These are phyloP conservation scores for Sinohyriopsis cumingii DNA, from an alignment of 2,888 invertebrate genomes.

Conservation along the genomic window DNA sequence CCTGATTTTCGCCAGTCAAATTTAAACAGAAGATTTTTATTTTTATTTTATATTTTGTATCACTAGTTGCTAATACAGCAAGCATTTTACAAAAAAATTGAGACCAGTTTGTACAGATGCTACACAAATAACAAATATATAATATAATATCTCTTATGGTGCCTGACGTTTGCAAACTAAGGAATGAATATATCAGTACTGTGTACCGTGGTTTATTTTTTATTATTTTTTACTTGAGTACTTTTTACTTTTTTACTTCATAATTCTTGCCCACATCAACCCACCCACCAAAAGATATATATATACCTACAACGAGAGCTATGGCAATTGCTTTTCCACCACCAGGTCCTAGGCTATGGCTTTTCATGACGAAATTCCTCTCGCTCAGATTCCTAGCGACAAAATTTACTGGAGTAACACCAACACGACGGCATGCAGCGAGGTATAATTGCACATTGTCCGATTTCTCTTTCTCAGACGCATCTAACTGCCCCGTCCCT, in stretches of 20 bases:
- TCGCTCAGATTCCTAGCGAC: conserved; percentile 42
- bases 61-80: no score
- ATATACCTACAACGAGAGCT: conserved; percentile 50
- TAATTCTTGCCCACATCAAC: background rate
- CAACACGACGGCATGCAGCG: conserved; percentile 42
- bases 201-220: no score
- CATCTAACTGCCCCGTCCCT: conserved; percentile 23
- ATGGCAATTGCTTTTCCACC: conserved; percentile 56
- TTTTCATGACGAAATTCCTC: conserved; percentile 43
- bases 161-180: no score
- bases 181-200: no score
- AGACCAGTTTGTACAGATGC: no score
- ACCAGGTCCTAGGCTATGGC: conserved; percentile 51
- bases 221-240: background rate
- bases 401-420: conserved; percentile 44
- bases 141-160: no score
- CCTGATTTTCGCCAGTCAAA: no score
- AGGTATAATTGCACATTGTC: conserved; percentile 42
- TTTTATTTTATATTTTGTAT: no score
- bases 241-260: background rate
- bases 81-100: no score
- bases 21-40: no score
- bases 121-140: no score
- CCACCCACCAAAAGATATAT: background rate
- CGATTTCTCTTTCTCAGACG: conserved; percentile 24